Evolutionary conservation across 2,113 vertebrate genomes (phyloP), one percentile per base, ranked within the genome.

Genomic region (Shinisaurus crocodilurus): DNA sequence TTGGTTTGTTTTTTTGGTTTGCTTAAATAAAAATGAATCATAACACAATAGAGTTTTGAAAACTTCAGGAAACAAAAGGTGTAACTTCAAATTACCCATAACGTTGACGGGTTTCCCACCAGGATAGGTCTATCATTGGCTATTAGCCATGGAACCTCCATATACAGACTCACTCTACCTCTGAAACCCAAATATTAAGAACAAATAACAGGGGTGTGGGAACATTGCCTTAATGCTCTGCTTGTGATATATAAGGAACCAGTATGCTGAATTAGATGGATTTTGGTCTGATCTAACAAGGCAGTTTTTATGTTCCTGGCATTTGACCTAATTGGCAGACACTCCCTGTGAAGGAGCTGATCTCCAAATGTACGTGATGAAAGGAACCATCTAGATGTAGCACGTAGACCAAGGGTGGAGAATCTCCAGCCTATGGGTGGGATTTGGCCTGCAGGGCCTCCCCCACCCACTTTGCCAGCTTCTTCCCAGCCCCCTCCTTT

Each of bases 1-100:
- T 65, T 89, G 45, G 86, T 91, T 40, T 88, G 70, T 27, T 87
- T 82, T 87, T 86, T 13, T 25, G 89, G 88, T 82, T 20, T 83
- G 88, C 94, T 82, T 92, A 25, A 45, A 48, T 18, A 34, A 69
- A 48, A 50, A 50, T 8, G 6, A 72, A 74, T 72, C 54, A 74
- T n/a, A 86, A 25, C 43, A 37, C 67, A 57, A 25, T 74, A 40
- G 69, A 74, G 45, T 72, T 86, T 72, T 48, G 2, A 54, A n/a
- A 79, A 45, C 1, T 63, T 45, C 40, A 79, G 60, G 37, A 87
- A 87, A 65, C 60, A 37, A 75, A 60, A 45, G 12, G 57, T 34
- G 57, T n/a, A 32, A 45, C 45, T 72, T 85, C 7, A 5, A 75
- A 87, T 60, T 29, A 25, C 37, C 67, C 27, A 13, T 25, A 70